Evolutionary conservation across 2,888 invertebrate species (phyloP).

Genomic region (Eilema sororculum): DNA sequence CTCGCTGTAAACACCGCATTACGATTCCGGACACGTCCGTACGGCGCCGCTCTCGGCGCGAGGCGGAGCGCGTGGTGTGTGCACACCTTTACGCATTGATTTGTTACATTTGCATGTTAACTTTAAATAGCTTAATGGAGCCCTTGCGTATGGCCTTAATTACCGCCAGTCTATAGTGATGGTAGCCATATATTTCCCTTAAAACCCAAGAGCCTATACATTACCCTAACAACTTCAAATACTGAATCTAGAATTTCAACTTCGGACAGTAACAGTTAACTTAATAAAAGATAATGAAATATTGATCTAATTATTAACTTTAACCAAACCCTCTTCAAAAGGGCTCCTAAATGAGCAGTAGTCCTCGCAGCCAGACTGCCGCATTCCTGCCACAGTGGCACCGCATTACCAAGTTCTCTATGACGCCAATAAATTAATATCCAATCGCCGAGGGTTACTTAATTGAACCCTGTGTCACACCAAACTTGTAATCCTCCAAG

Average conservation of each 20-base stretch:
- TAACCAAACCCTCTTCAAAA: constrained; percentile 8
- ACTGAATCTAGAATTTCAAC: not conserved
- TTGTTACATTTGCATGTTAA: constrained; percentile 20
- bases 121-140: not conserved
- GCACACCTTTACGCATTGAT: constrained; percentile 32
- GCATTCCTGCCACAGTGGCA: constrained; percentile 36
- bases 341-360: constrained; percentile 33
- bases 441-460: constrained; percentile 71
- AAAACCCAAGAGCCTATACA: not conserved
- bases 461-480: constrained; percentile 66
- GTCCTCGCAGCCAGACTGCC: constrained; percentile 19
- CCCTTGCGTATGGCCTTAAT: not conserved
- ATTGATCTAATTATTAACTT: not conserved
- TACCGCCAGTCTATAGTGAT: not conserved
- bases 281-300: not conserved
- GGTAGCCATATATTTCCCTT: not conserved
- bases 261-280: not conserved
- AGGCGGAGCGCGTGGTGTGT: constrained; percentile 39
- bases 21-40: constrained; percentile 73
- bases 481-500: constrained; percentile 69
- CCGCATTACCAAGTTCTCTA: constrained; percentile 48
- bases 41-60: constrained; percentile 32
- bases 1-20: constrained; percentile 69
- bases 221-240: not conserved
- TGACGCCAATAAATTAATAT: constrained; percentile 73